These are phyloP conservation scores for Timema cristinae DNA, from an alignment of 2,888 invertebrate species.

Conservation along the genomic window DNA sequence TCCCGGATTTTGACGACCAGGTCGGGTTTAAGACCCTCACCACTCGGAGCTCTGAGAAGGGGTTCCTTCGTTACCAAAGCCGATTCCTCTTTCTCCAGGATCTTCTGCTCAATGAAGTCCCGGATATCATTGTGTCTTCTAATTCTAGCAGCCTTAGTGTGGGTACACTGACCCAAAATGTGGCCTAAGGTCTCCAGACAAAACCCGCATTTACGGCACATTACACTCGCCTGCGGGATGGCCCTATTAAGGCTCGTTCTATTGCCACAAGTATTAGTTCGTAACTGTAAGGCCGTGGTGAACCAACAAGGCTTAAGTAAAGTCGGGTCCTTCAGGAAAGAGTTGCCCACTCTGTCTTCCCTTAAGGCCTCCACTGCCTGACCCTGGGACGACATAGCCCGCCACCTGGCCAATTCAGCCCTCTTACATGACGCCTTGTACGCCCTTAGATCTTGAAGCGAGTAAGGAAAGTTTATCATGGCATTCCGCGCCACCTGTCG, in stretches of 20 bases:
- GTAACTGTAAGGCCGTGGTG: slow-evolving; percentile 38
- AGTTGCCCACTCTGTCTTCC: slow-evolving; percentile 34
- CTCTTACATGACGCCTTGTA: neutral
- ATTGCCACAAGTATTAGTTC: slow-evolving; percentile 36
- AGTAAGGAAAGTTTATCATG: neutral
- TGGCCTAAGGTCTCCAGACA: slow-evolving; percentile 39
- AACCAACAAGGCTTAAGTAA: slow-evolving; percentile 37
- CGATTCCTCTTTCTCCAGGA: neutral
- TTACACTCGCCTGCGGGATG: slow-evolving; percentile 1
- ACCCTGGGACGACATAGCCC: neutral
- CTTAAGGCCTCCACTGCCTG: slow-evolving; percentile 14
- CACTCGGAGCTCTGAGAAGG: neutral
- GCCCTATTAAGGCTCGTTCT: slow-evolving; percentile 3
- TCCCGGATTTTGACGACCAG: slow-evolving; percentile 35
- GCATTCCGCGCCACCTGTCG: neutral
- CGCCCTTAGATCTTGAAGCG: neutral
- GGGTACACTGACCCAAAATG: slow-evolving; percentile 34
- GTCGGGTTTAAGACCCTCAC: slow-evolving; percentile 37
- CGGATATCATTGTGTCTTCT: slow-evolving; percentile 23
- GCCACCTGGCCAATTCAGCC: neutral
- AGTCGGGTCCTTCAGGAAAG: slow-evolving; percentile 27
- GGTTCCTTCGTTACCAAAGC: neutral
- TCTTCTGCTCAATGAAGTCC: neutral
- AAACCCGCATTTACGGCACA: slow-evolving; percentile 36
- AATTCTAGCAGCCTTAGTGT: slow-evolving; percentile 14